These are phyloP conservation scores for Chironex yamaguchii DNA, from an alignment of 30 jellyfish, hydroid and myxozoan genomes.

Conservation along the genomic window DNA sequence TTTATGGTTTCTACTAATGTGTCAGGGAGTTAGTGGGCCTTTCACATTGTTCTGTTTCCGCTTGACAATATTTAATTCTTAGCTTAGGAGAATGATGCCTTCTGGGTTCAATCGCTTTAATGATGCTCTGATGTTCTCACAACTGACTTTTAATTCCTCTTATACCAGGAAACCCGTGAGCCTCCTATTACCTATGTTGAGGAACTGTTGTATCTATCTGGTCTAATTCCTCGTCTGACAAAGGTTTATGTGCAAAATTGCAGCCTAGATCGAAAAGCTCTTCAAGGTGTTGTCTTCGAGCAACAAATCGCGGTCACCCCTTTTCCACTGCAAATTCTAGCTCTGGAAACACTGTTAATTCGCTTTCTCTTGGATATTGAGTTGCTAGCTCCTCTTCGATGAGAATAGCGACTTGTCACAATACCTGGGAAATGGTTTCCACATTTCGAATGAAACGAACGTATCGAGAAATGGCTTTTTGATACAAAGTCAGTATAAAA, in stretches of 20 bases:
- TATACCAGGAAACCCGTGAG: conserved; percentile 36
- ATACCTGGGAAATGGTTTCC: neutral
- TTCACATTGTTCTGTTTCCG: no score
- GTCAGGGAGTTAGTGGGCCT: no score
- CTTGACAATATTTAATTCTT: no score
- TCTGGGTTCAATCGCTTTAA: conserved; percentile 45
- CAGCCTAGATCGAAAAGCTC: conserved; percentile 8
- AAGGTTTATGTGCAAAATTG: neutral
- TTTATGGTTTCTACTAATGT: no score
- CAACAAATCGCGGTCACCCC: conserved; percentile 41
- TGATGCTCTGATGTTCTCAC: conserved; percentile 22
- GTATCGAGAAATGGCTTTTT: neutral
- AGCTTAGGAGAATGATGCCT: no score
- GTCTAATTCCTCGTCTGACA: conserved; percentile 45
- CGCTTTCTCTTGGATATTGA: neutral
- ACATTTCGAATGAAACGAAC: conserved; percentile 11
- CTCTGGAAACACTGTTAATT: neutral
- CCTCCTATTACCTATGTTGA: conserved; percentile 23
- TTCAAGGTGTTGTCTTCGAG: conserved; percentile 17
- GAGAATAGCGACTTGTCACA: neutral
- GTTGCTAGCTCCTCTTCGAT: conserved; percentile 14
- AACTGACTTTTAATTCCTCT: neutral
- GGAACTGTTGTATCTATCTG: conserved; percentile 9
- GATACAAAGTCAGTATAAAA: conserved; percentile 10
- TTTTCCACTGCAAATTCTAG: neutral